phyloP scores from a whole-genome alignment of 2,797 vertebrate species.

The Pangasius djambal region DNA sequence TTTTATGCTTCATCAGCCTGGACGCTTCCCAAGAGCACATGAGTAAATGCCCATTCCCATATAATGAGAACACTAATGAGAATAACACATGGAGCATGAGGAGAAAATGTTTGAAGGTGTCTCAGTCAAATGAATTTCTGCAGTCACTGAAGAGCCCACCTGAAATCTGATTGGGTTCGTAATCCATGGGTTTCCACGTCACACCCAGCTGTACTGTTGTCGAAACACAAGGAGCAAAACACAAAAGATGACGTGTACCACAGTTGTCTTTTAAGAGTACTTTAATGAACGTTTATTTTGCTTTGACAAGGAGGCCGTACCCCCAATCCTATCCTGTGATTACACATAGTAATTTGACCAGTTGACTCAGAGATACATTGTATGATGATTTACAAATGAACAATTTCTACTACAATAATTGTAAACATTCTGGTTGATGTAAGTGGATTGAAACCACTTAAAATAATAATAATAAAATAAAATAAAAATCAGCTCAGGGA shows the following conservation, averaged over 20 bases:
- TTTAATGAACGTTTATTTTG: slow-evolving; percentile 58
- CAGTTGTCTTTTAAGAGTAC: slow-evolving; percentile 52
- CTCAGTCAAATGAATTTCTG: not conserved
- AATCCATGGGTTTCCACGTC: not conserved
- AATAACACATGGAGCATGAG: no score
- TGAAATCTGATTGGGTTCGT: not conserved
- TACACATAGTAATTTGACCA: slow-evolving; percentile 53
- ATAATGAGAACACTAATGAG: not conserved
- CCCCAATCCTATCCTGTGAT: slow-evolving; percentile 45
- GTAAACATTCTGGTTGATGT: slow-evolving; percentile 52
- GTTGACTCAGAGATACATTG: slow-evolving; percentile 45
- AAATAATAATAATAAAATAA: not conserved
- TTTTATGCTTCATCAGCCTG: not conserved
- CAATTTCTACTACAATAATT: slow-evolving; percentile 53
- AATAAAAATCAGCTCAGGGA: slow-evolving; percentile 42
- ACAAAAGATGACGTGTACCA: slow-evolving; percentile 45
- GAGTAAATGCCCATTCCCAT: not conserved
- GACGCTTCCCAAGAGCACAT: not conserved
- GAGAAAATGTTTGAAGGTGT: not conserved
- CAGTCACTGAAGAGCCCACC: not conserved
- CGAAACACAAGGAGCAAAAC: not conserved
- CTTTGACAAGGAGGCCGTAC: slow-evolving; percentile 44
- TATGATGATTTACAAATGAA: slow-evolving; percentile 54
- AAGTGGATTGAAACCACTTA: slow-evolving; percentile 28
- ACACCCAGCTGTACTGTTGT: not conserved